phyloP scores from a whole-genome alignment of 2,797 vertebrate genomes.

The Lacerta agilis region DNA sequence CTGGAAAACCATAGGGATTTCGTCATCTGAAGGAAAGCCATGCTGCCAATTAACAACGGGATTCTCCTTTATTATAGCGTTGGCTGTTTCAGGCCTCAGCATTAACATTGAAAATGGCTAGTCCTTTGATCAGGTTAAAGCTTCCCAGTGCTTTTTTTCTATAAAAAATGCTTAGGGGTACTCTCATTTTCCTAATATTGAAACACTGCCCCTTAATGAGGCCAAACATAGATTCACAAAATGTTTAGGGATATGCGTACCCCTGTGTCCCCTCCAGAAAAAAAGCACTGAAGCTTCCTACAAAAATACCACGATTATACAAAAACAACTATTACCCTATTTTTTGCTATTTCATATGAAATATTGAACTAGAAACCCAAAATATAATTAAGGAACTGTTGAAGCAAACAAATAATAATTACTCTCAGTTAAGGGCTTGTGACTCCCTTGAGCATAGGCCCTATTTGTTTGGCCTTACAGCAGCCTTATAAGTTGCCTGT shows the following conservation, averaged over 20 bases:
- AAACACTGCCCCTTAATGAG: too few relatives aligned
- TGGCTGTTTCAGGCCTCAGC: neutral
- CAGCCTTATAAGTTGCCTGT: neutral
- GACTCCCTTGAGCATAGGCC: neutral
- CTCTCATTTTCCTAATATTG: too few relatives aligned
- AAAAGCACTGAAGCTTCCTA: too few relatives aligned
- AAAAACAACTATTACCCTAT: neutral
- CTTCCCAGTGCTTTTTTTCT: too few relatives aligned
- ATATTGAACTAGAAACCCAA: neutral
- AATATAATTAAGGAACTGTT: neutral
- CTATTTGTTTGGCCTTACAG: neutral
- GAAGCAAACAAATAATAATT: neutral
- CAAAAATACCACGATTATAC: neutral
- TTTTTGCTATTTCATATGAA: neutral
- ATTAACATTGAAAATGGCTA: neutral
- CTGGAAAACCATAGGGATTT: neutral
- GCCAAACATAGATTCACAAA: too few relatives aligned
- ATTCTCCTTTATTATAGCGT: neutral
- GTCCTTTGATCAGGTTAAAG: constrained; percentile 2
- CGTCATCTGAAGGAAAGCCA: neutral
- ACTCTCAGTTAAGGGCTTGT: neutral
- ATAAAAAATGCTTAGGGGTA: too few relatives aligned
- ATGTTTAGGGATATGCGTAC: too few relatives aligned
- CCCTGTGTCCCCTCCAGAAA: too few relatives aligned
- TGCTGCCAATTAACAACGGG: neutral